A percentile compares a stretch with the other conserved stretches of the same genome.
These are phyloP conservation scores for Psammodynastes pulverulentus DNA, from an alignment of 2,113 vertebrate species.

Conservation along the genomic window DNA sequence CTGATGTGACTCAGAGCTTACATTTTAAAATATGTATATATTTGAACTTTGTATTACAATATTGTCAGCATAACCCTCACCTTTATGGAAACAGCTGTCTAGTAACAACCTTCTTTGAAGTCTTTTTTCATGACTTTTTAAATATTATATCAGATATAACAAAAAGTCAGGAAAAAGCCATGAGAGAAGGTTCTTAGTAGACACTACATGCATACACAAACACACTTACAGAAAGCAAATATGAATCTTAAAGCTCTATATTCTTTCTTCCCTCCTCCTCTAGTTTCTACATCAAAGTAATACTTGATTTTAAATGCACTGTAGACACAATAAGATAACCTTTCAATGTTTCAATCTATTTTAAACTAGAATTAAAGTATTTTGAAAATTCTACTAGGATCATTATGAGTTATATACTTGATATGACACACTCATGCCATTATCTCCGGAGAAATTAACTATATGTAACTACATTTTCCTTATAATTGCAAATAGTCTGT, in stretches of 20 bases:
- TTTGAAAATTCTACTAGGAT: conserved; percentile 11
- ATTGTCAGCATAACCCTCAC: neutral
- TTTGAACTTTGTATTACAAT: neutral
- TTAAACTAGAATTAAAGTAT: neutral
- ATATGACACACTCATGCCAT: neutral
- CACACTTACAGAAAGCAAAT: neutral
- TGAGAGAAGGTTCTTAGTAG: neutral
- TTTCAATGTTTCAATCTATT: neutral
- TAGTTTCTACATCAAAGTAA: neutral
- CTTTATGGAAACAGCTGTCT: neutral
- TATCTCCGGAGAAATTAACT: conserved; percentile 11
- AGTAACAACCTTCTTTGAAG: neutral
- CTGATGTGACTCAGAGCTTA: neutral
- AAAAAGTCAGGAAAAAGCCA: neutral
- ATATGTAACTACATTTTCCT: neutral
- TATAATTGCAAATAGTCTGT: neutral
- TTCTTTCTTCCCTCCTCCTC: neutral
- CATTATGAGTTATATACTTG: neutral
- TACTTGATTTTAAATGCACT: neutral
- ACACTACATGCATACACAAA: neutral
- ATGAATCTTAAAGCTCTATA: neutral
- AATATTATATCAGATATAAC: neutral
- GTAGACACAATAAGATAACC: neutral
- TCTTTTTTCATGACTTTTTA: neutral
- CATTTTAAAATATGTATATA: neutral